Base-by-base conservation (phyloP, 2,888 invertebrate species). In the Acleris literana region DNA sequence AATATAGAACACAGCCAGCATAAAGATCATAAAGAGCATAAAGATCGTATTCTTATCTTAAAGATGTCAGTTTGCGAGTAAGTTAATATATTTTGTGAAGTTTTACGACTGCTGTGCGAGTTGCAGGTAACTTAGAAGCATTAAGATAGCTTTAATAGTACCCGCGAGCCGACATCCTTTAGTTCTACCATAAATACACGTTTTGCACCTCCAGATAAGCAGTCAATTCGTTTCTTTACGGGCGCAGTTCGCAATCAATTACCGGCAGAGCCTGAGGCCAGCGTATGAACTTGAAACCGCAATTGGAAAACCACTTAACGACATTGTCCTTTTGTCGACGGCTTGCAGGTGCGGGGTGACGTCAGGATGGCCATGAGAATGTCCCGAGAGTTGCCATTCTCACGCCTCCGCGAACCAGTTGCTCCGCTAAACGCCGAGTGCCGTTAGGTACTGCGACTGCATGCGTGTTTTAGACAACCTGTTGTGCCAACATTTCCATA, bases 361-460 rank as follows among this genome's bases (percentile, higher is more conserved):
- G 88, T 88, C 86, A 88, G 73, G 70, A 56, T 63, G 81, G 71
- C 89, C 88, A 85, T 92, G 92, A 88, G 90, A 90, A 87, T 84
- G 83, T 82, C 79, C 86, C 82, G 76, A 79, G 80, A 82, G 79
- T 83, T 76, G 85, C 87, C 85, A 87, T 87, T 92, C 92, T 90
- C 92, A 92, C 92, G 92, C 90, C 92, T 88, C 81, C 89, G 76
- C 86, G 76, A 88, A 90, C 91, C 87, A 83, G 90, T 90, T 84
- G 79, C 78, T 81, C 79, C 82, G 84, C 83, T 87, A 76, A 76
- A 79, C 65, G 73, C 82, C 84, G 84, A 88, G 87, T 87, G 79
- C 91, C 88, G 89, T 90, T 89, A 39, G 39, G 39, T 39, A 87
- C 81, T 83, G 80, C 83, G 80, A 82, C 84, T 84, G 78, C 81